phyloP scores from a whole-genome alignment of 2,888 invertebrate genomes.

The Tipula unca region DNA sequence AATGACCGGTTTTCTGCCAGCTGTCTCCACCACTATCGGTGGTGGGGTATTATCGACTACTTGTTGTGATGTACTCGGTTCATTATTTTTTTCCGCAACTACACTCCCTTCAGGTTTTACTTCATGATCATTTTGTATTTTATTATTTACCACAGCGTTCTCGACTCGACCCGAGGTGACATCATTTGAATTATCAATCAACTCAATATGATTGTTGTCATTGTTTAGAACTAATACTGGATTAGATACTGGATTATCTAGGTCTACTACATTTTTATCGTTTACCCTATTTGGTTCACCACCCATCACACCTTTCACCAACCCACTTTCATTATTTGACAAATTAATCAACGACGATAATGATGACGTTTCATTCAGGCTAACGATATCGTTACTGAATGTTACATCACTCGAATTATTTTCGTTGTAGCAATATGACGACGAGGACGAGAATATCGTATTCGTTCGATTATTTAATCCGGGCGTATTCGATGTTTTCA shows the following conservation, averaged over 20 bases:
- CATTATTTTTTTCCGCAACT: neutral
- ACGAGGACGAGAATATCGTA: constrained; percentile 34
- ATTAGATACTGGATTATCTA: neutral
- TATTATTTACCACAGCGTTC: neutral
- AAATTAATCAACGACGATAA: constrained; percentile 16
- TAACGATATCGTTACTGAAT: constrained; percentile 25
- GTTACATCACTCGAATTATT: constrained; percentile 21
- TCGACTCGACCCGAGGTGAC: neutral
- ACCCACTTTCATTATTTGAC: neutral
- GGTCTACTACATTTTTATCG: neutral
- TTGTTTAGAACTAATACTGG: neutral
- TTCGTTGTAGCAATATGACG: constrained; percentile 27
- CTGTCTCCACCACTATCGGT: neutral
- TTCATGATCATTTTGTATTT: neutral
- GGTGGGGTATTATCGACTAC: neutral
- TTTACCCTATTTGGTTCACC: neutral
- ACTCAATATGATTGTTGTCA: neutral
- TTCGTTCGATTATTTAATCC: constrained; percentile 14
- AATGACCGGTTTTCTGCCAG: constrained; percentile 24
- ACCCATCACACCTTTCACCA: neutral
- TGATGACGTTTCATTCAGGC: constrained; percentile 23
- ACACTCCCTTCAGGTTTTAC: neutral
- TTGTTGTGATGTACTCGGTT: neutral
- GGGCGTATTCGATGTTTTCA: neutral
- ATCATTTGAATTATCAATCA: neutral